phyloP scores from a whole-genome alignment of 2,888 invertebrate genomes.

The Idaea aversata region DNA sequence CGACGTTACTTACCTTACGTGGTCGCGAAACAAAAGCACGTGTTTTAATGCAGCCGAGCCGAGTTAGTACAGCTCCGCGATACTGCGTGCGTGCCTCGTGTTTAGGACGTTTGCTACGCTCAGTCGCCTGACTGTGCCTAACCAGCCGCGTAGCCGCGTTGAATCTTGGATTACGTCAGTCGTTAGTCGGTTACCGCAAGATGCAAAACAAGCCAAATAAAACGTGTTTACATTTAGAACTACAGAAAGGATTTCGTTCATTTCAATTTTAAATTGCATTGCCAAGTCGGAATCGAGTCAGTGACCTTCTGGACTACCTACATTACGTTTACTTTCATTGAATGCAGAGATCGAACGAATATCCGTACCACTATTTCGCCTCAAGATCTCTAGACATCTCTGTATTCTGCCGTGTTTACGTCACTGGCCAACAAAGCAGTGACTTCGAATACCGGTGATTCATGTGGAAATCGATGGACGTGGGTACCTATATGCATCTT shows the following conservation, averaged over 20 bases:
- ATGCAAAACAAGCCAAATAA: constrained; percentile 48
- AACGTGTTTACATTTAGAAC: constrained; percentile 30
- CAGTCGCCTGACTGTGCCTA: constrained; percentile 19
- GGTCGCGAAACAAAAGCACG: constrained; percentile 57
- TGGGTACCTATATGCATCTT: constrained; percentile 44
- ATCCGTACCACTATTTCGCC: constrained; percentile 41
- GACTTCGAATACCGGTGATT: constrained; percentile 62
- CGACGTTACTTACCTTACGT: constrained; percentile 31
- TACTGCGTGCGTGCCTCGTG: constrained; percentile 32
- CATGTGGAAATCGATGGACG: constrained; percentile 44
- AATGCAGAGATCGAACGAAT: constrained; percentile 30
- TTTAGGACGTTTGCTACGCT: constrained; percentile 25
- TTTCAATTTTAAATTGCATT: not conserved
- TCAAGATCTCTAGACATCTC: constrained; percentile 25
- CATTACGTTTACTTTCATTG: not conserved
- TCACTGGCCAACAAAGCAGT: constrained; percentile 58
- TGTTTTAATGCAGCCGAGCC: constrained; percentile 51
- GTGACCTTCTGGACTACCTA: constrained; percentile 37
- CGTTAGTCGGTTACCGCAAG: constrained; percentile 34
- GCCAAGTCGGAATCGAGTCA: constrained; percentile 35
- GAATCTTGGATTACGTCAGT: constrained; percentile 67
- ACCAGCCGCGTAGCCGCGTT: constrained; percentile 37
- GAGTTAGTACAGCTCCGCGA: constrained; percentile 49
- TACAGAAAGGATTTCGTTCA: constrained; percentile 7
- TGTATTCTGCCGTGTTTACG: constrained; percentile 58